Percentiles rank a stretch among this genome's conserved stretches.
Conservation (phyloP, 2,888 invertebrate genomes). For the Drosophila recens region DNA sequence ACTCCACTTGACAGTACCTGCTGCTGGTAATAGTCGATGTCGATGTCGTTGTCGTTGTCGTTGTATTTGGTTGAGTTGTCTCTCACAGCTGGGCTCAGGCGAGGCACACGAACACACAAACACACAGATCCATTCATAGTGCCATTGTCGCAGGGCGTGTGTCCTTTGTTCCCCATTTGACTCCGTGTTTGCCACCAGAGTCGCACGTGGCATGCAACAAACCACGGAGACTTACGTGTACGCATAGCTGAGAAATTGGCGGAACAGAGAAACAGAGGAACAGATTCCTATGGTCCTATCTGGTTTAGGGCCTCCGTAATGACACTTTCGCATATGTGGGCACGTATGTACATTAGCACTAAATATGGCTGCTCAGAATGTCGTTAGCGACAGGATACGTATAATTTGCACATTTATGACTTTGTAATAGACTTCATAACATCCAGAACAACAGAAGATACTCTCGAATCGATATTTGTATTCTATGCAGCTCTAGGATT, state of each 20-base stretch:
- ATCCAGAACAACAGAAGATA: conserved; percentile 1
- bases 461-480: not conserved
- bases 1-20: conserved; percentile 21
- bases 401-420: conserved; percentile 41
- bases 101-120: conserved; percentile 13
- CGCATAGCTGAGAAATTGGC: conserved; percentile 46
- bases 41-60: conserved; percentile 16
- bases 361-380: conserved; percentile 35
- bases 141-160: conserved; percentile 51
- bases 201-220: conserved; percentile 22
- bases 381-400: conserved; percentile 49
- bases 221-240: conserved; percentile 20
- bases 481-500: no score
- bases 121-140: conserved; percentile 7
- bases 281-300: conserved; percentile 11
- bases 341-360: conserved; percentile 31
- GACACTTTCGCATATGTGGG: conserved; percentile 19
- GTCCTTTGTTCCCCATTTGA: conserved; percentile 61
- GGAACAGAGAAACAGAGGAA: conserved; percentile 19
- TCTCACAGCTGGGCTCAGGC: conserved; percentile 34
- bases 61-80: conserved; percentile 44
- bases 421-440: conserved; percentile 19
- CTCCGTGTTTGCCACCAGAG: conserved; percentile 39
- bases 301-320: conserved; percentile 25
- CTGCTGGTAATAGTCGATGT: conserved; percentile 51